Base-by-base conservation (phyloP, 2,113 vertebrate species). In the Acanthochromis polyacanthus region DNA sequence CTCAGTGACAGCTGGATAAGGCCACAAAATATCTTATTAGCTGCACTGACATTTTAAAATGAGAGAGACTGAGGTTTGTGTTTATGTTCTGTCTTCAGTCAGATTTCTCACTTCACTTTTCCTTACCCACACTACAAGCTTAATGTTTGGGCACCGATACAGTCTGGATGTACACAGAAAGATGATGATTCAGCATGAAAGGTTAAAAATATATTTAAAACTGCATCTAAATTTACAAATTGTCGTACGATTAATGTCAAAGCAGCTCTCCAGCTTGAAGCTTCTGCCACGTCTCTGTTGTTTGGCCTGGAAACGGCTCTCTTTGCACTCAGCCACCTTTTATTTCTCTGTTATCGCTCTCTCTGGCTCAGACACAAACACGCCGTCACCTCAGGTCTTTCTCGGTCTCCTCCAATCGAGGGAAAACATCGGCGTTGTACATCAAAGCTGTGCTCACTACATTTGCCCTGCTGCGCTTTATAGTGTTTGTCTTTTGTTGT, bases 391-490 rank as follows among this genome's bases (percentile, higher is more conserved):
- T 71, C 81, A 19, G 74, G 83, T 17, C 56, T 58, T 82, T 78
- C 28, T 69, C 40, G 15, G 36, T 72, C 38, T 69, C 45, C 45
- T 72, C 58, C 52, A 70, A 60, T 74, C 30, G 5, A 61, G 38
- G 32, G 16, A 75, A 72, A 87, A 81, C 48, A 48, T 25, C 60
- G 38, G 48, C 16, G 12, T 63, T 59, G 57, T 40, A 81, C 87
- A 87, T 90, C 79, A 90, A 92, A 94, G 89, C 85, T 64, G 38
- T 36, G 66, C 28, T 83, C 84, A 15, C 67, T 84, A 60, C 78
- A 68, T 88, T 80, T 28, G 66, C 75, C 81, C 67, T 4, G 20
- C 71, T 68, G 60, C 62, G 63, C 55, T 82, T 71, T 85, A 68
- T 69, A 61, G 46, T 23, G 62, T 36, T 80, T 17, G 68, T 28